These are phyloP conservation scores for Myotis brandtii DNA, from an alignment of 2,113 vertebrate genomes.

Conservation along the genomic window DNA sequence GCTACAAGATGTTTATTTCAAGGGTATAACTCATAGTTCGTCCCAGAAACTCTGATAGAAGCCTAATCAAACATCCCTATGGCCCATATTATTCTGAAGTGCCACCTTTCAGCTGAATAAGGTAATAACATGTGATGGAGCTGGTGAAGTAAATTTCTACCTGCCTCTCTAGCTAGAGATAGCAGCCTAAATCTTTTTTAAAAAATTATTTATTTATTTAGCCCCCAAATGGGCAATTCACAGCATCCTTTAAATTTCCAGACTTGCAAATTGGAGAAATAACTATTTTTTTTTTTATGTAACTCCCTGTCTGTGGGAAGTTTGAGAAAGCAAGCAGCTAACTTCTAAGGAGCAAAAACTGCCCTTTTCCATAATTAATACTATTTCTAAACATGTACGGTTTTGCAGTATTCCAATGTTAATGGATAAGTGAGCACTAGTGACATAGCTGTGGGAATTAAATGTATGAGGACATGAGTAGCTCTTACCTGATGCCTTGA, in stretches of 20 bases:
- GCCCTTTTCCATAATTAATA: background rate
- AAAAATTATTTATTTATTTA: background rate
- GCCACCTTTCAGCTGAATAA: constrained; percentile 52
- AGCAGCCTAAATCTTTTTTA: background rate
- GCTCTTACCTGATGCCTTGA: background rate
- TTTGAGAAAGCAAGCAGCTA: background rate
- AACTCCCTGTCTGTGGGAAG: background rate
- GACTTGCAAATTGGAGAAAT: background rate
- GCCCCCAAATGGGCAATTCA: background rate
- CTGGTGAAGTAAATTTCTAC: background rate
- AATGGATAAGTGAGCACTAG: background rate
- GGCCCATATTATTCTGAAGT: constrained; percentile 41
- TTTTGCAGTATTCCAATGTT: background rate
- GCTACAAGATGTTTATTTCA: background rate
- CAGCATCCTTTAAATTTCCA: background rate
- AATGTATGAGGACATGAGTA: background rate
- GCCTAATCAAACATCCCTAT: background rate
- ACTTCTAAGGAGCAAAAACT: background rate
- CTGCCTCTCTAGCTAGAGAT: background rate
- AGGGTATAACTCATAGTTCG: background rate
- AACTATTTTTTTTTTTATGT: background rate
- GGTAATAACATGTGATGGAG: background rate
- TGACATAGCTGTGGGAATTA: background rate
- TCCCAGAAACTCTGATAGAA: constrained; percentile 26
- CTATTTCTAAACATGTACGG: background rate